Conservation (phyloP, 2,797 vertebrate genomes). For the Xenopus petersii region DNA sequence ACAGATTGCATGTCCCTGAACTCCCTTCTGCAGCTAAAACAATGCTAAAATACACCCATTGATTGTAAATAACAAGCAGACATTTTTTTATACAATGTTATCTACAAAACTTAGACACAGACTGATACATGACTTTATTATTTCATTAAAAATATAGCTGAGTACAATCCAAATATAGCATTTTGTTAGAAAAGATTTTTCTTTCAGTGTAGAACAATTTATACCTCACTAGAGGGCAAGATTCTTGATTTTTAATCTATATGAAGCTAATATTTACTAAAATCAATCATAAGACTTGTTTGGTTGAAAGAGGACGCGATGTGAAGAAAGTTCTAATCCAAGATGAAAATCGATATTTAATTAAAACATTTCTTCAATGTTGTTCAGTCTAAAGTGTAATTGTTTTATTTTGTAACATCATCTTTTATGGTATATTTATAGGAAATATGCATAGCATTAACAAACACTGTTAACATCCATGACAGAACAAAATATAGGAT, state of each 20-base stretch:
- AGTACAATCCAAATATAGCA: constrained; percentile 19
- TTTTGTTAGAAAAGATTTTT: constrained; percentile 42
- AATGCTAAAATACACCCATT: constrained; percentile 19
- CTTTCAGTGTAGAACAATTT: constrained; percentile 35
- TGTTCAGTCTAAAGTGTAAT: constrained; percentile 24
- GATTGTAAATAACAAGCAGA: constrained; percentile 12
- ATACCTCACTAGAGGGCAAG: constrained; percentile 31
- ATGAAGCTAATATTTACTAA: constrained; percentile 41
- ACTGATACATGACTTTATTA: constrained; percentile 19
- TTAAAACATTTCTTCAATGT: constrained; percentile 42
- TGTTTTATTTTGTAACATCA: constrained; percentile 29
- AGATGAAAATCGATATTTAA: constrained; percentile 45
- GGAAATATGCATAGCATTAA: constrained; percentile 15
- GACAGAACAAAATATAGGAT: too few relatives aligned
- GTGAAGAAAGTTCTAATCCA: constrained; percentile 28
- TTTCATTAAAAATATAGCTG: constrained; percentile 20
- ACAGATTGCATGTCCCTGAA: not conserved
- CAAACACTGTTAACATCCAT: not conserved
- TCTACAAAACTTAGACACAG: constrained; percentile 5
- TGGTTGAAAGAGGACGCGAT: constrained; percentile 38
- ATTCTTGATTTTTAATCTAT: constrained; percentile 35
- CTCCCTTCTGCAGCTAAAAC: constrained; percentile 4
- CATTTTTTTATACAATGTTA: not conserved
- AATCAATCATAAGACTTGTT: constrained; percentile 45
- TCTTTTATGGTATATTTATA: constrained; percentile 23